These are phyloP conservation scores for Myzus persicae DNA, from an alignment of 1,140 invertebrate genomes.

Conservation along the genomic window DNA sequence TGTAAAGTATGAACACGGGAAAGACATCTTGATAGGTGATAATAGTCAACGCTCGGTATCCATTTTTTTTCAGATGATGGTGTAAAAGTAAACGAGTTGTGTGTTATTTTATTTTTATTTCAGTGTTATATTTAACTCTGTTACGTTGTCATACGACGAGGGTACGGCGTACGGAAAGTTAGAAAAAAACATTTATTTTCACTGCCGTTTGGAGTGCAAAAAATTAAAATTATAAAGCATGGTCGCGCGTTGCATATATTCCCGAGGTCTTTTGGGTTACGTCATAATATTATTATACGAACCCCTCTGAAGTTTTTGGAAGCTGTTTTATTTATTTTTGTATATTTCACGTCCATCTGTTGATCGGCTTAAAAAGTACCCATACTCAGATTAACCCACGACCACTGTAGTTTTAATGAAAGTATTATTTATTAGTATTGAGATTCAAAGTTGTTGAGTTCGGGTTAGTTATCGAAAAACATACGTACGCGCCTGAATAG, in stretches of 20 bases:
- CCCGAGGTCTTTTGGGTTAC: neutral
- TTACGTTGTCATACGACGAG: neutral
- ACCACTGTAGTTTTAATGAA: neutral
- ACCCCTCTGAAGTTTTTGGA: neutral
- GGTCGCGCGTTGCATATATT: neutral
- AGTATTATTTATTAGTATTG: constrained; percentile 21
- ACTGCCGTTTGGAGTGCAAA: neutral
- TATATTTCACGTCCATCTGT: neutral
- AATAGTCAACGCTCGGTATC: neutral
- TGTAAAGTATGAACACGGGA: neutral
- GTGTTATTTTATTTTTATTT: neutral
- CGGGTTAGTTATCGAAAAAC: neutral
- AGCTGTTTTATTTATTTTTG: constrained; percentile 26
- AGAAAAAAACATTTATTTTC: neutral
- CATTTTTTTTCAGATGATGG: neutral
- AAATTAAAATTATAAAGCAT: neutral
- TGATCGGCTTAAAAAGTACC: constrained; percentile 3
- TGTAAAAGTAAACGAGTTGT: neutral
- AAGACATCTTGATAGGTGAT: neutral
- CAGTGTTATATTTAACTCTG: neutral
- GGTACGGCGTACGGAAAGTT: neutral
- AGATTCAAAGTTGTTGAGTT: neutral
- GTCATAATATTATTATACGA: neutral
- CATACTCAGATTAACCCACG: neutral
- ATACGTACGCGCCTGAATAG: neutral